Conservation (phyloP, 2,113 vertebrate genomes). For the Tympanuchus pallidicinctus region DNA sequence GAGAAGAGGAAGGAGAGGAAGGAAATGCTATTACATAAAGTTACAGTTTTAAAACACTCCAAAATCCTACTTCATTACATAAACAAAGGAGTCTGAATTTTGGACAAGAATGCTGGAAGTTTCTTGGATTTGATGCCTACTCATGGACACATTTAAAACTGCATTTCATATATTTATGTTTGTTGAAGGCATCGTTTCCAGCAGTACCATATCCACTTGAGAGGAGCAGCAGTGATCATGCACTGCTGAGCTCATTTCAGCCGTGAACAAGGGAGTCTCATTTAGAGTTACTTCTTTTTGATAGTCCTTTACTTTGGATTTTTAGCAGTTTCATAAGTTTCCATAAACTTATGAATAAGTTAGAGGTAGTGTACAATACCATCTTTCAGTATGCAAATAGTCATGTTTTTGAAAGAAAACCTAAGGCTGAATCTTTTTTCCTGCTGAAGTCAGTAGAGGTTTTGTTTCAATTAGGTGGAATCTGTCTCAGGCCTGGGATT, state of each 20-base stretch:
- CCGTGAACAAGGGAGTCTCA: background rate
- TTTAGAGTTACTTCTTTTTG: background rate
- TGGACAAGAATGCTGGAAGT: background rate
- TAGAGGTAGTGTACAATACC: background rate
- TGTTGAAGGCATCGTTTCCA: background rate
- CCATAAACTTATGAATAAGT: background rate
- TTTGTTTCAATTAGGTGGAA: constrained; percentile 52
- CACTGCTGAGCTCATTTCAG: background rate
- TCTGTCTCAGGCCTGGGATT: constrained; percentile 38
- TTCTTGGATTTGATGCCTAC: background rate
- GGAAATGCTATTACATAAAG: background rate
- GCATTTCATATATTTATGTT: background rate
- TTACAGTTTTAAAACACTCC: background rate
- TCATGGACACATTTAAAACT: background rate
- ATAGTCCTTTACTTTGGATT: background rate
- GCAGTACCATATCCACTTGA: background rate
- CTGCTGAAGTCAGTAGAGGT: background rate
- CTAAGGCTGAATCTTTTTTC: background rate
- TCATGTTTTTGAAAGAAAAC: constrained; percentile 3
- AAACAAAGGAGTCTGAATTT: background rate
- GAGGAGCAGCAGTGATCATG: background rate
- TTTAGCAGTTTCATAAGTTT: background rate
- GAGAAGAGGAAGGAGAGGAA: background rate
- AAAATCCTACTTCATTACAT: background rate
- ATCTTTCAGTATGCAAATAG: background rate